These are phyloP conservation scores for Pseudochirops corinnae DNA, from an alignment of 2,797 vertebrate species.

Conservation along the genomic window DNA sequence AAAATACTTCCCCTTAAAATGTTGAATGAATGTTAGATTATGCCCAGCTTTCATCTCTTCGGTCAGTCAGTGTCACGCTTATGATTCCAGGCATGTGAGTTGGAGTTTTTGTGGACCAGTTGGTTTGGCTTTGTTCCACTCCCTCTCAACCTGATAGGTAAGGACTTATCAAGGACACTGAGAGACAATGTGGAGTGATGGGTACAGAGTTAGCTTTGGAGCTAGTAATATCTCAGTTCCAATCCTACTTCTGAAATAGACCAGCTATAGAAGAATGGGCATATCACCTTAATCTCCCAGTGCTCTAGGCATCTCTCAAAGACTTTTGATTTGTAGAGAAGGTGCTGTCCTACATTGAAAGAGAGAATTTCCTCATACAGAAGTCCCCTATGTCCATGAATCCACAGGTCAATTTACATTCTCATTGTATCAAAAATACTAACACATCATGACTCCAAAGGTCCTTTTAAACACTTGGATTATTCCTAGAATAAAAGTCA, in stretches of 20 bases:
- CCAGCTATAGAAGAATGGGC: neutral
- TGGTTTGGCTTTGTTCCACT: constrained; percentile 21
- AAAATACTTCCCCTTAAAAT: neutral
- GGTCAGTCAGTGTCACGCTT: too few relatives aligned
- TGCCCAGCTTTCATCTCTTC: too few relatives aligned
- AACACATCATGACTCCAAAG: neutral
- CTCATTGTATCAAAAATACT: neutral
- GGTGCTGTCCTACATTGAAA: neutral
- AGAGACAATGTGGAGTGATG: neutral
- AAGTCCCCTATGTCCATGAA: neutral
- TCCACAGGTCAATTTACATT: neutral
- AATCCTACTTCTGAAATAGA: neutral
- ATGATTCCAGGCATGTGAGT: neutral
- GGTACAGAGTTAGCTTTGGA: neutral
- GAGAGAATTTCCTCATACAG: neutral
- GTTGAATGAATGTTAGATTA: neutral
- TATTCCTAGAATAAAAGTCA: neutral
- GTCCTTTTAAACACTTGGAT: neutral
- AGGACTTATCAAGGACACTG: too few relatives aligned
- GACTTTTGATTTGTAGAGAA: neutral
- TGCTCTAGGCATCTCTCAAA: neutral
- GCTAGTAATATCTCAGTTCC: neutral
- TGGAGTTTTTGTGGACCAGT: constrained; percentile 7
- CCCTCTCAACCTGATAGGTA: constrained; percentile 9
- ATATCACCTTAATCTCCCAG: neutral